Evolutionary conservation across 2,888 invertebrate genomes (phyloP), one percentile per base, ranked within the genome.

Genomic region (Cloeon dipterum): DNA sequence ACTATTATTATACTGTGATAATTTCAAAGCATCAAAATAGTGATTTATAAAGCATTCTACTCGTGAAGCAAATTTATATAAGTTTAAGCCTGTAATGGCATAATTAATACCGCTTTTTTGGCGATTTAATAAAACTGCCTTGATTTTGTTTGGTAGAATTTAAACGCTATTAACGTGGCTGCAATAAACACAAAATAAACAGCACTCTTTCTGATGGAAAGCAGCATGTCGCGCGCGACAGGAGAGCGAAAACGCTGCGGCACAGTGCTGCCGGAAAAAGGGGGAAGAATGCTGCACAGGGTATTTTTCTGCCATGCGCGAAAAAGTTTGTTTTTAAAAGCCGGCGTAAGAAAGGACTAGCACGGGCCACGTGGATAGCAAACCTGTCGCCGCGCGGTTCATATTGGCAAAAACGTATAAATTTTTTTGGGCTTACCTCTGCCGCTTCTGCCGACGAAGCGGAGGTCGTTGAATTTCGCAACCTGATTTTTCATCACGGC

Each of bases 401-500:
- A 33, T 25, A 25, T 25, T 25, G 25, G n/a, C 4, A 25, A n/a
- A 25, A 25, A 25, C 11, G 25, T n/a, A n/a, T n/a, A n/a, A n/a
- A n/a, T n/a, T n/a, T 13, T 21, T 13, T 21, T 21, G 35, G 5
- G 26, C 74, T 77, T 63, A 94, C 98, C 98, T 75, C 98, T 70
- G 50, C 98, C 98, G 57, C 93, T 93, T 57, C 94, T 70, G 47
- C 96, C 96, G 50, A 98, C 91, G 66, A 98, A 98, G 56, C 98
- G 70, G 50, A 98, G 66, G 63, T 98, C 98, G 58, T 93, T 93
- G 63, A 98, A 98, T 63, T 93, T 91, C 47, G 98, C 96, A 49
- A 96, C 88, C 57, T 93, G 89, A 58, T 93, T 91, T 66, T 93
- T 93, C 82, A 96, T 89, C 51, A 91, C 76, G 21, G 96, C 89